These are phyloP conservation scores for Mustela nigripes DNA, from an alignment of 2,113 vertebrate genomes.

Conservation along the genomic window DNA sequence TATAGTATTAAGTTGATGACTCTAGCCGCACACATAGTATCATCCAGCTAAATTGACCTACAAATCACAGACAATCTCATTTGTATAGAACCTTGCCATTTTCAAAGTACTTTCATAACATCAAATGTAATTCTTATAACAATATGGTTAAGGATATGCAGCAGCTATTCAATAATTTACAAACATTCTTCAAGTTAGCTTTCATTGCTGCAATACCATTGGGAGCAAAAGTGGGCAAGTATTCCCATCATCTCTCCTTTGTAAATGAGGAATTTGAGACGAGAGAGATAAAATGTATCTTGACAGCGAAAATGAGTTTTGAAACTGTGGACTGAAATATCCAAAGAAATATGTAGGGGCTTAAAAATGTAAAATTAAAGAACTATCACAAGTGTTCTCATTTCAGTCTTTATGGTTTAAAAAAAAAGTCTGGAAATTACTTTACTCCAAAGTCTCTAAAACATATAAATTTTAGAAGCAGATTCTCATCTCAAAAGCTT, in stretches of 20 bases:
- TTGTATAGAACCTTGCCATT: neutral
- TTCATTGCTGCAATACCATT: neutral
- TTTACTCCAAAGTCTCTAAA: neutral
- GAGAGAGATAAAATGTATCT: neutral
- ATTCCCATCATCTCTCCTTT: neutral
- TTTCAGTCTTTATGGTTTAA: neutral
- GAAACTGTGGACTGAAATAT: neutral
- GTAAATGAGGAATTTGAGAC: neutral
- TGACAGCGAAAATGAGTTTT: slow-evolving; percentile 52
- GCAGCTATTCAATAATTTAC: slow-evolving; percentile 9
- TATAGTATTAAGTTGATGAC: neutral
- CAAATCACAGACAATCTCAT: neutral
- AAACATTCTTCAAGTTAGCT: neutral
- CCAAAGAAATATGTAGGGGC: neutral
- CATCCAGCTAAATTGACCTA: neutral
- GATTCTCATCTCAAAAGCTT: neutral
- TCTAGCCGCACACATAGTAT: neutral
- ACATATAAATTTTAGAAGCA: neutral
- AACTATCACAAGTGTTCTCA: neutral
- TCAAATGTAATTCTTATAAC: neutral
- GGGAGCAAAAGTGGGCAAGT: neutral
- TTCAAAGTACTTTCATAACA: slow-evolving; percentile 2
- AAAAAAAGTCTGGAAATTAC: neutral
- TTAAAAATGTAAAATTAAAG: neutral
- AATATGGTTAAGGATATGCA: neutral